Evolutionary conservation across 2,797 vertebrate genomes (phyloP), one percentile per base, ranked within the genome.

Genomic region (Pseudochirops corinnae): DNA sequence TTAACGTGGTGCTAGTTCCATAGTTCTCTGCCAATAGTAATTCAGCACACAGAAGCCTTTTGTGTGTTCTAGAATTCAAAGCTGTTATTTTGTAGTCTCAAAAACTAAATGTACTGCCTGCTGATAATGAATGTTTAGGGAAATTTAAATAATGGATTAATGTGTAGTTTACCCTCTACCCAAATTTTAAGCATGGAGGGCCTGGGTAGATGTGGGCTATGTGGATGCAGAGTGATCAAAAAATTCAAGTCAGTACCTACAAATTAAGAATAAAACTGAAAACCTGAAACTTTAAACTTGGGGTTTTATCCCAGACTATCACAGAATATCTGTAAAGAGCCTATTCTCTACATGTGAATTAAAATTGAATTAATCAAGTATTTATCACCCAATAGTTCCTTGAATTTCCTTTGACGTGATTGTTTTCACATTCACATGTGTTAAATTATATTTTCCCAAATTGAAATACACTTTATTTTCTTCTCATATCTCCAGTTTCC

Each of bases 111-210:
- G 12, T 21, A 87, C n/a, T 39, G 58, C 29, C 29, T 60, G 53
- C 91, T 33, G 33, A 0, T 87, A 92, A 31, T 93, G 87, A 91
- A 82, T 82, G 29, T 31, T 94, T 87, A 93, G 92, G 29, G 62
- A 91, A 50, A 91, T 57, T 91, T 92, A 55, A 39, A 56, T 50
- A 82, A 50, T 53, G 33, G 60, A 93, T 67, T 92, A 94, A 92
- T 90, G 28, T 56, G n/a, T 31, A 56, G 50, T 55, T 52, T 55
- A 46, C 18, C n/a, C 53, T 39, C 53, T 13, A 18, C 55, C 58
- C 46, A n/a, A 91, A 55, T 3, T 9, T 91, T 21, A 91, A 39
- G 9, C 90, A 21, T n/a, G 57, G 60, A 94, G 55, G 46, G 12
- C 31, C 60, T 56, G n/a, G 57, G 90, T 67, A 91, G 52, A 39